These are phyloP conservation scores for Lingula anatina DNA, from an alignment of 2,888 invertebrate genomes.

Conservation along the genomic window DNA sequence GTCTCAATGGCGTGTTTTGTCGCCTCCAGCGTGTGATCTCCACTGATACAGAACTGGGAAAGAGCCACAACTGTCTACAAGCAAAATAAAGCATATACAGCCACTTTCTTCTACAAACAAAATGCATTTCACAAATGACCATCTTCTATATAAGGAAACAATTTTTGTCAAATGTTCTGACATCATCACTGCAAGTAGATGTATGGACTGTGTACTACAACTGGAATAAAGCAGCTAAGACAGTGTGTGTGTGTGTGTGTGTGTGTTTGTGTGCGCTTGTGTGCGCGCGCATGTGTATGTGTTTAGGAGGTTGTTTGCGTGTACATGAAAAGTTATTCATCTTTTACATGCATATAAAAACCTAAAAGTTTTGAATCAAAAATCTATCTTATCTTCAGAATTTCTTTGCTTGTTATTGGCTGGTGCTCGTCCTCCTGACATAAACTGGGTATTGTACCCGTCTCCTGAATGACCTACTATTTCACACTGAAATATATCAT, in stretches of 20 bases:
- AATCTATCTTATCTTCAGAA: slow-evolving; percentile 61
- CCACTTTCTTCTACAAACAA: too few species aligned
- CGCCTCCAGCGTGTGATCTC: slow-evolving; percentile 63
- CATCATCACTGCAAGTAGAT: too few species aligned
- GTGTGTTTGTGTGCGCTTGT: too few species aligned
- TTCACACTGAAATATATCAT: slow-evolving; percentile 78
- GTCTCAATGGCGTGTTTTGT: slow-evolving; percentile 68
- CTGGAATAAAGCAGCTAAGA: background rate
- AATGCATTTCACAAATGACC: background rate
- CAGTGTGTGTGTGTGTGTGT: background rate
- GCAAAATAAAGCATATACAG: too few species aligned
- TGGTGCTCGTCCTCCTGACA: slow-evolving; percentile 63
- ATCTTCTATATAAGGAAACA: background rate
- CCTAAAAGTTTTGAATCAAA: too few species aligned
- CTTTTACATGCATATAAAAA: too few species aligned
- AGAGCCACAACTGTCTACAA: slow-evolving; percentile 78
- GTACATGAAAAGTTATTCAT: too few species aligned
- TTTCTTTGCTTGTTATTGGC: slow-evolving; percentile 79
- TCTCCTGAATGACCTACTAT: slow-evolving; percentile 94
- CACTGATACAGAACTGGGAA: slow-evolving; percentile 90
- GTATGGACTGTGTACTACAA: background rate
- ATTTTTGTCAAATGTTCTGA: too few species aligned
- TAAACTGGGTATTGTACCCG: slow-evolving; percentile 63
- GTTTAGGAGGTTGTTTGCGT: too few species aligned
- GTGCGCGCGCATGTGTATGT: too few species aligned